Evolutionary conservation across 2,888 invertebrate genomes (phyloP).

Genomic region (Pocota personata): DNA sequence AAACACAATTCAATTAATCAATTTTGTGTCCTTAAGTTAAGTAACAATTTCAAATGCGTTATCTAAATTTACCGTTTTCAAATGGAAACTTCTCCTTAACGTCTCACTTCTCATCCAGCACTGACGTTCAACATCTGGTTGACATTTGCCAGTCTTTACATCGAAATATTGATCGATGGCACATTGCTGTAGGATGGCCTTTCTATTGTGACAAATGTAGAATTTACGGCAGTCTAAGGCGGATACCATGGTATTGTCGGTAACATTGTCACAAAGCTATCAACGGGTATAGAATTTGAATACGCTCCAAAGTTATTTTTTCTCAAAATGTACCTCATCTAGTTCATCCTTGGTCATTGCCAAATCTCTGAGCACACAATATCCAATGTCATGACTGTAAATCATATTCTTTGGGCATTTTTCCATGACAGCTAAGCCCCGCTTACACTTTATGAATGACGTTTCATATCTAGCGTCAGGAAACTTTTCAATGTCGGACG

Average conservation of each 20-base stretch:
- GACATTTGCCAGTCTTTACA: conserved; percentile 52
- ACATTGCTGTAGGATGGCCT: conserved; percentile 70
- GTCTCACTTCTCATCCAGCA: conserved; percentile 64
- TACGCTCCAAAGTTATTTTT: not conserved
- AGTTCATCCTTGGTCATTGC: conserved; percentile 39
- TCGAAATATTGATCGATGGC: conserved; percentile 75
- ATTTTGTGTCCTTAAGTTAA: conserved; percentile 4
- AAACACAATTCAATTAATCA: conserved; percentile 23
- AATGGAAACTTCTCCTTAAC: conserved; percentile 47
- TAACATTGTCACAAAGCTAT: conserved; percentile 39
- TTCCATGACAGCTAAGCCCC: conserved; percentile 23
- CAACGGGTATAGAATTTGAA: not conserved
- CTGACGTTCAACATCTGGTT: conserved; percentile 74
- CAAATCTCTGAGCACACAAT: conserved; percentile 49
- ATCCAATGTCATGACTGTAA: conserved; percentile 59
- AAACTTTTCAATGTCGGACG: conserved; percentile 54
- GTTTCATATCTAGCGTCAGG: conserved; percentile 45
- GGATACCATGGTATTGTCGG: conserved; percentile 41
- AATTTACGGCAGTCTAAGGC: conserved; percentile 65
- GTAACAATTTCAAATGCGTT: conserved; percentile 40
- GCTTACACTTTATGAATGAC: conserved; percentile 31
- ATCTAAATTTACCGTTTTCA: conserved; percentile 63
- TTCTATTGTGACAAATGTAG: conserved; percentile 53
- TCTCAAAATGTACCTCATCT: conserved; percentile 11
- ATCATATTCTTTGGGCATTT: conserved; percentile 44